Conservation (phyloP, 1,140 invertebrate species). For the Brachionus plicatilis region DNA sequence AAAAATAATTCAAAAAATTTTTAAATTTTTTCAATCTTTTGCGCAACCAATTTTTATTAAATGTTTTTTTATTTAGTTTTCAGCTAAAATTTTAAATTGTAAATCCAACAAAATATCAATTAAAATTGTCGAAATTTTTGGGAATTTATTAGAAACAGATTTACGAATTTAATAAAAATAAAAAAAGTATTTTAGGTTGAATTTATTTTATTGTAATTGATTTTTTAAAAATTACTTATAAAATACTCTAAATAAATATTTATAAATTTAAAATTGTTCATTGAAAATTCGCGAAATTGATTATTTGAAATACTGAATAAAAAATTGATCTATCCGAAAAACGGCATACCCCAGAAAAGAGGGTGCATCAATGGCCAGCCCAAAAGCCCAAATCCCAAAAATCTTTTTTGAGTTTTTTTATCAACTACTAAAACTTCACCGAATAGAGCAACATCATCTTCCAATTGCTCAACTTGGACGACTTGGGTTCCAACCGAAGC, state of each 20-base stretch:
- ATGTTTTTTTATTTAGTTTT: too few species aligned
- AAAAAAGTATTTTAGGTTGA: neutral
- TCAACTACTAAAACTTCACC: conserved; percentile 8
- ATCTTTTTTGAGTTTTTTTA: neutral
- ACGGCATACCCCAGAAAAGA: neutral
- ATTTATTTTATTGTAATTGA: neutral
- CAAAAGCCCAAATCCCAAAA: neutral
- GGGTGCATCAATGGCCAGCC: neutral
- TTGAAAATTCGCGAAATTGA: neutral
- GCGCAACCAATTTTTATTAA: neutral
- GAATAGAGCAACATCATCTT: neutral
- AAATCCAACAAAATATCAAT: too few species aligned
- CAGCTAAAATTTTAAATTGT: too few species aligned
- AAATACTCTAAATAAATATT: neutral
- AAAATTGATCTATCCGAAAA: neutral
- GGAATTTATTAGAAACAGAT: neutral
- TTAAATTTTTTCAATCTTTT: too few species aligned
- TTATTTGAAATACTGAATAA: neutral
- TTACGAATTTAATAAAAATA: neutral
- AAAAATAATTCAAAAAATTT: too few species aligned
- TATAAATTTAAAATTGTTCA: neutral
- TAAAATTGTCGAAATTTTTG: neutral
- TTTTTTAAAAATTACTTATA: neutral
- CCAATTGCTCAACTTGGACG: neutral
- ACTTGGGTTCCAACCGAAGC: neutral